These are phyloP conservation scores for Uloborus diversus DNA, from an alignment of 1,140 invertebrate genomes.

Conservation along the genomic window DNA sequence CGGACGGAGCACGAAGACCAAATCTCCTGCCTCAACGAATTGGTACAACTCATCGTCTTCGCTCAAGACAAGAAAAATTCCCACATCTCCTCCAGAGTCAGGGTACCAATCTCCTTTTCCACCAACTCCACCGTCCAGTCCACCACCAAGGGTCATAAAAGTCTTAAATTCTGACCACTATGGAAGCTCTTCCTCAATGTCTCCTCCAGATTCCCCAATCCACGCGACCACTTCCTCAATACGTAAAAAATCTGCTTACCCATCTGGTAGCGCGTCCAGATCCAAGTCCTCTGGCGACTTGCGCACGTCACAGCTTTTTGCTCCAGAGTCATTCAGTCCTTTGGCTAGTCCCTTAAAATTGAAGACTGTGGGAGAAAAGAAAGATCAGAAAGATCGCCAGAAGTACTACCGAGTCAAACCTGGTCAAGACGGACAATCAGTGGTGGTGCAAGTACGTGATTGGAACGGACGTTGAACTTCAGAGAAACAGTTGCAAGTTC, in stretches of 20 bases:
- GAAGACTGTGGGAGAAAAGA: conserved; percentile 41
- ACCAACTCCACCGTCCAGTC: conserved; percentile 45
- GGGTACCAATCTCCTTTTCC: conserved; percentile 51
- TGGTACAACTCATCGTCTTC: conserved; percentile 29
- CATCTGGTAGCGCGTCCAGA: conserved; percentile 38
- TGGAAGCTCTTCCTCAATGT: conserved; percentile 46
- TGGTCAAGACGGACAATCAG: conserved; percentile 46
- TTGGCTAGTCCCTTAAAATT: conserved; percentile 41
- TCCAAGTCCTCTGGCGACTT: conserved; percentile 41
- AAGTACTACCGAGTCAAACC: conserved; percentile 50
- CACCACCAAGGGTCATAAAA: conserved; percentile 43
- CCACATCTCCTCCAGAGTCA: conserved; percentile 48
- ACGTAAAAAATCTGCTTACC: conserved; percentile 25
- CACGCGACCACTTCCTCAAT: conserved; percentile 28
- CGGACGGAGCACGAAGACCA: not conserved
- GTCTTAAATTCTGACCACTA: conserved; percentile 41
- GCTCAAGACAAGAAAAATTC: conserved; percentile 30
- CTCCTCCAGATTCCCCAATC: conserved; percentile 37
- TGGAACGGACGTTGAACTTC: conserved; percentile 42
- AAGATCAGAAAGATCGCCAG: not conserved
- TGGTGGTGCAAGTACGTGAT: conserved; percentile 42
- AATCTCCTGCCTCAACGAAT: not conserved
- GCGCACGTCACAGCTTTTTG: conserved; percentile 5
- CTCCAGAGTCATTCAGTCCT: conserved; percentile 33
- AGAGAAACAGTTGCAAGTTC: no score